These are phyloP conservation scores for Muschampia plurimacula DNA, from an alignment of 2,888 invertebrate species.

Conservation along the genomic window DNA sequence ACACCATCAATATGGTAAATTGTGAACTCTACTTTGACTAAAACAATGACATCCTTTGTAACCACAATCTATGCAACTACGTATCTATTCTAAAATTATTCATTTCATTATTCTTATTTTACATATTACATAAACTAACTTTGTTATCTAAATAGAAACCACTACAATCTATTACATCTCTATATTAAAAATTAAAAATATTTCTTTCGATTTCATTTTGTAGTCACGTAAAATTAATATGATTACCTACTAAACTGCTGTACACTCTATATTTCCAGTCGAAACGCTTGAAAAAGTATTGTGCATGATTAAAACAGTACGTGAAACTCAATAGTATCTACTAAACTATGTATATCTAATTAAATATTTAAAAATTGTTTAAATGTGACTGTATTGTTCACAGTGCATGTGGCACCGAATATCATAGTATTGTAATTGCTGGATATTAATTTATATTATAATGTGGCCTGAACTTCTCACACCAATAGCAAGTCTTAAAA, in stretches of 20 bases:
- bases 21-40: too few species aligned
- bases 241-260: background rate
- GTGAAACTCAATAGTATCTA: slow-evolving; percentile 34
- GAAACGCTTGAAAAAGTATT: slow-evolving; percentile 49
- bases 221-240: too few species aligned
- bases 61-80: too few species aligned
- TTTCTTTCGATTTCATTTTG: too few species aligned
- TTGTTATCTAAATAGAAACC: too few species aligned
- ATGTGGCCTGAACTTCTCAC: slow-evolving; percentile 56
- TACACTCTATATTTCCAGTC: slow-evolving; percentile 56
- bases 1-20: too few species aligned
- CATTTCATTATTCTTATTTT: too few species aligned
- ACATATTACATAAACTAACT: too few species aligned
- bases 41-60: too few species aligned
- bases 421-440: slow-evolving; percentile 73
- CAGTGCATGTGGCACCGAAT: slow-evolving; percentile 82
- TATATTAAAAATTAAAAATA: too few species aligned
- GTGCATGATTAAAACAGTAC: slow-evolving; percentile 59
- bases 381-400: slow-evolving; percentile 64
- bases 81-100: too few species aligned
- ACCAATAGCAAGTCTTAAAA: slow-evolving; percentile 52
- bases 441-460: slow-evolving; percentile 65
- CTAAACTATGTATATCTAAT: slow-evolving; percentile 31
- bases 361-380: slow-evolving; percentile 44
- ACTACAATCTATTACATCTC: too few species aligned